These are phyloP conservation scores for Tiaroga cobitis DNA, from an alignment of 2,797 vertebrate species.

Conservation along the genomic window DNA sequence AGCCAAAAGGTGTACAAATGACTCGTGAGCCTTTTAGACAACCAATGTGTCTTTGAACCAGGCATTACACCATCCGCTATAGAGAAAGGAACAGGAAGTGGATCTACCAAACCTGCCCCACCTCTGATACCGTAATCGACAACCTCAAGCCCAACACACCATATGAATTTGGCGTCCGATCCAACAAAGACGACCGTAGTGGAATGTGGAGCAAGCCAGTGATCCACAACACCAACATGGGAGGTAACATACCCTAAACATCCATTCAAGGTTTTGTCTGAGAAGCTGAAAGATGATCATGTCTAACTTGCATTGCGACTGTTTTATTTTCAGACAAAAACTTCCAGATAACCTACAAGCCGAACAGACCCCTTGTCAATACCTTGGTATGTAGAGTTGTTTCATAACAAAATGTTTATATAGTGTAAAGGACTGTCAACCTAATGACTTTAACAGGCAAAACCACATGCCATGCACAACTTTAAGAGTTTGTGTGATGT, in stretches of 20 bases:
- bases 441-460: slow-evolving; percentile 27
- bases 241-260: slow-evolving; percentile 72
- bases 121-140: slow-evolving; percentile 91
- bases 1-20: neutral
- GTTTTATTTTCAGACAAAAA: slow-evolving; percentile 70
- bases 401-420: neutral
- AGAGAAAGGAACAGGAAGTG: slow-evolving; percentile 92
- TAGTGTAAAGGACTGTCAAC: neutral
- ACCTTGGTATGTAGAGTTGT: slow-evolving; percentile 59
- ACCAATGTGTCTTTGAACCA: slow-evolving; percentile 59
- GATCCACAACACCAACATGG: slow-evolving; percentile 83
- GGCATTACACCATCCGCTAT: slow-evolving; percentile 94
- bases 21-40: neutral
- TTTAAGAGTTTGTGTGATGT: neutral
- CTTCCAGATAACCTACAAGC: slow-evolving; percentile 65
- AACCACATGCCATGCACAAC: slow-evolving; percentile 1
- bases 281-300: neutral
- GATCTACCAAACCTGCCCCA: slow-evolving; percentile 92
- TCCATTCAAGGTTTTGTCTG: neutral
- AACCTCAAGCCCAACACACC: slow-evolving; percentile 89
- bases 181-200: slow-evolving; percentile 81
- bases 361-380: slow-evolving; percentile 52
- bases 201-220: slow-evolving; percentile 89
- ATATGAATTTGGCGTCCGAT: slow-evolving; percentile 92
- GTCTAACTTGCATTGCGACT: neutral